Base-by-base conservation (phyloP, 2,113 vertebrate species). In the Scophthalmus maximus region DNA sequence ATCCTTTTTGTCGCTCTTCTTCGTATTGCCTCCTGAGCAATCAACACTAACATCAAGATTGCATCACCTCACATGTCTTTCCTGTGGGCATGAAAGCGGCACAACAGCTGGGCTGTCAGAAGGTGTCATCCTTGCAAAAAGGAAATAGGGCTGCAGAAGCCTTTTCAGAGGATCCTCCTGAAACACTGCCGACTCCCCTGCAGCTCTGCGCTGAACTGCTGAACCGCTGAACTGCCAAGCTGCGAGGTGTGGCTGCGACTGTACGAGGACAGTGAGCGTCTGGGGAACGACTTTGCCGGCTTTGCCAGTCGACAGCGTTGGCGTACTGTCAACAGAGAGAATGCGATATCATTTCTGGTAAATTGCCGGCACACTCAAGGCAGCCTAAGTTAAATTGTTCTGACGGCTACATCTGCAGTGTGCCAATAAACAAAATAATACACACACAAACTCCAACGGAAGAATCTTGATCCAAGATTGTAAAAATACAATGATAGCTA, bases 41-140 rank as follows among this genome's bases (percentile, higher is more conserved):
- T 61, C 50, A 29, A 58, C 62, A 1, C 61, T 72, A 46, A 61
- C 77, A 64, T 74, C 77, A 71, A n/a, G 59, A 61, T 90, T 88
- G 84, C 87, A 84, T 88, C 87, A 87, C 58, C 52, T 70, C 70
- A 69, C 68, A 53, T 12, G 20, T 81, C 65, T 85, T 62, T 71
- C 65, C 49, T 52, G 55, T 17, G 57, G 70, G 70, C 36, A 71
- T 23, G 64, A 78, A 81, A 73, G 61, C 22, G 17, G 60, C 76
- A 68, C 62, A 85, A 85, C 85, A 86, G 81, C 90, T 86, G 87
- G 83, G 49, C 68, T 84, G 82, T 86, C 83, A 87, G 78, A 64
- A 76, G 58, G 76, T 81, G 73, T 85, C 68, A 61, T 56, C 51
- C 76, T 67, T 76, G 65, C 32, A 71, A 32, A n/a, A 56, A 72